Evolutionary conservation across 1,140 invertebrate species (phyloP).

Genomic region (Homarus americanus): DNA sequence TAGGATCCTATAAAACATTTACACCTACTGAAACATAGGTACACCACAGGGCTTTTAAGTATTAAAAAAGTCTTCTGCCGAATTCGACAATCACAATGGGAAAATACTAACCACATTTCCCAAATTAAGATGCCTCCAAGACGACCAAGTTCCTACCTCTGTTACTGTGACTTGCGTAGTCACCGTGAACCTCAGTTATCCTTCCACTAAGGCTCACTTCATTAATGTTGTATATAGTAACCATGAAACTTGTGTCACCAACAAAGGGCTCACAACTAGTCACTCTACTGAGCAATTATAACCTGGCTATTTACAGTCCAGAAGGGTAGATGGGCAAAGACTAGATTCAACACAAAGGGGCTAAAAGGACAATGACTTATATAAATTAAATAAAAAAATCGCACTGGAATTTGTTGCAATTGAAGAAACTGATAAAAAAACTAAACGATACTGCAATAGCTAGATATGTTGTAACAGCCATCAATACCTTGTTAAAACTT

Average conservation of each 20-base stretch:
- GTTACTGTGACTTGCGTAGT: slow-evolving; percentile 14
- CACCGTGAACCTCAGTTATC: not conserved
- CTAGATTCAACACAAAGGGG: slow-evolving; percentile 68
- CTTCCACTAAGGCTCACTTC: slow-evolving; percentile 35
- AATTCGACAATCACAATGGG: slow-evolving; percentile 61
- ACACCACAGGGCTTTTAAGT: slow-evolving; percentile 65
- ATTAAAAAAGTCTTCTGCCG: slow-evolving; percentile 61
- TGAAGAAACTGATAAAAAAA: not conserved
- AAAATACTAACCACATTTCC: slow-evolving; percentile 25
- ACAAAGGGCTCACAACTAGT: slow-evolving; percentile 17
- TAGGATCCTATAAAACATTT: slow-evolving; percentile 54
- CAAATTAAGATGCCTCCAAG: slow-evolving; percentile 51
- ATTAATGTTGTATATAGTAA: slow-evolving; percentile 2
- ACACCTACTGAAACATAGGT: slow-evolving; percentile 67
- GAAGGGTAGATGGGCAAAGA: slow-evolving; percentile 52
- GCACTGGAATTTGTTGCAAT: not conserved
- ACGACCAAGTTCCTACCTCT: slow-evolving; percentile 17
- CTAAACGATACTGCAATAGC: not conserved
- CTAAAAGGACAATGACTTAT: slow-evolving; percentile 2
- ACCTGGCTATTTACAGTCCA: slow-evolving; percentile 63
- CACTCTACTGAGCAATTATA: slow-evolving; percentile 69
- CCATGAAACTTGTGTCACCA: slow-evolving; percentile 34
- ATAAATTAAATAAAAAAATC: slow-evolving; percentile 6
- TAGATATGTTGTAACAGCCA: not conserved
- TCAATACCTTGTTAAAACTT: not conserved